A percentile compares a stretch with the other conserved stretches of the same genome.
phyloP scores from a whole-genome alignment of 2,113 vertebrate genomes.

The Salminus brasiliensis region DNA sequence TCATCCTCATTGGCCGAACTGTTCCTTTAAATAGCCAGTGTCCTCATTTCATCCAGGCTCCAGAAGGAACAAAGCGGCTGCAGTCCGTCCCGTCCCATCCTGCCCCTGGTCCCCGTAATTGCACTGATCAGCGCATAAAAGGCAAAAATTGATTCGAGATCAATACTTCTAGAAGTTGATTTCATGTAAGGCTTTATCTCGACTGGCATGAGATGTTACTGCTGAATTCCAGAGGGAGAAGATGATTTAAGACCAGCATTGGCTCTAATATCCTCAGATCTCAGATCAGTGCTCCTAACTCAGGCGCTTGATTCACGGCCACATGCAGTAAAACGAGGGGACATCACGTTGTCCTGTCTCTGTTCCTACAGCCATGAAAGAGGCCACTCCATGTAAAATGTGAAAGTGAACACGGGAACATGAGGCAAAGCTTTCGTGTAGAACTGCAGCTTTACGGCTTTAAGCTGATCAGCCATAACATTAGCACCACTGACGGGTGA shows the following conservation, averaged over 20 bases:
- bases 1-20: not conserved
- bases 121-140: not conserved
- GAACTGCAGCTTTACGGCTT: too few species aligned
- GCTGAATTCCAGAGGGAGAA: not conserved
- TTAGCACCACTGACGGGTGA: too few species aligned
- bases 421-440: not conserved
- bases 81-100: not conserved
- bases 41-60: not conserved
- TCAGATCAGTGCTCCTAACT: not conserved
- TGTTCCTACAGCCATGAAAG: not conserved
- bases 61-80: not conserved
- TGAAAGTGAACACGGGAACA: not conserved
- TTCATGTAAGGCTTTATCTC: not conserved
- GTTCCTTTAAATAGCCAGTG: not conserved
- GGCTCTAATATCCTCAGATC: not conserved
- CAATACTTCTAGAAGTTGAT: not conserved
- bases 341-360: not conserved
- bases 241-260: constrained; percentile 11
- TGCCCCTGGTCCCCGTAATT: not conserved
- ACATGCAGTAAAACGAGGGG: not conserved
- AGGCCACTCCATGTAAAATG: not conserved
- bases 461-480: too few species aligned
- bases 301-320: not conserved
- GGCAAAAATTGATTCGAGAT: not conserved
- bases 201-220: not conserved